phyloP scores from a whole-genome alignment of 2,888 invertebrate genomes.

The Eurois occulta region DNA sequence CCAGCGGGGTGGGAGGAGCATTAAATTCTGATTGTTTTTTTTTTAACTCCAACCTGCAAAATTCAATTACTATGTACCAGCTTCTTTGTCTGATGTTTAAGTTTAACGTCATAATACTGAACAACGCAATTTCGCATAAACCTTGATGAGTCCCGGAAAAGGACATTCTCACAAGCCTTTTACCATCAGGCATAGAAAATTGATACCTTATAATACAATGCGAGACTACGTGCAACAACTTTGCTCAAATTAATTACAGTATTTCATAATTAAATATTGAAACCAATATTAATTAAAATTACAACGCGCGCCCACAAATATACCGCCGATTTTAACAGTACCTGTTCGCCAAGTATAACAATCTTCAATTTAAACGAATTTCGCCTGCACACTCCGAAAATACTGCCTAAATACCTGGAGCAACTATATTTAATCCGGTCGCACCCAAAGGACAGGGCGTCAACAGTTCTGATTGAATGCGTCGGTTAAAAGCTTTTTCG shows the following conservation, averaged over 20 bases:
- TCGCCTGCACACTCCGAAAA: conserved; percentile 13
- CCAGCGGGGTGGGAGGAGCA: neutral
- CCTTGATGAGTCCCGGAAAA: neutral
- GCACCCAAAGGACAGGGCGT: conserved; percentile 12
- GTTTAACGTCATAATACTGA: neutral
- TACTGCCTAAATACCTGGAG: conserved; percentile 22
- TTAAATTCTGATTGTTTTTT: neutral
- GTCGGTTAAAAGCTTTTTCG: conserved; percentile 43
- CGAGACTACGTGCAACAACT: neutral
- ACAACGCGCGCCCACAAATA: no score
- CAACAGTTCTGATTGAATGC: conserved; percentile 30
- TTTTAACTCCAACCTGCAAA: neutral
- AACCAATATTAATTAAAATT: neutral
- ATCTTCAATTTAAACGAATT: conserved; percentile 22
- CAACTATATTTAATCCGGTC: conserved; percentile 39
- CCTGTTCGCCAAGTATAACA: neutral
- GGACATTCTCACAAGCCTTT: neutral
- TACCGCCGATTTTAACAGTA: conserved; percentile 1
- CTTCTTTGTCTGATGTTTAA: neutral
- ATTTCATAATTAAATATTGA: neutral
- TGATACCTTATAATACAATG: neutral
- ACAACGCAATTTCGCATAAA: neutral
- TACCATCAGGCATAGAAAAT: neutral
- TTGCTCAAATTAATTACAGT: neutral
- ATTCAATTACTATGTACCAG: neutral